Evolutionary conservation across 2,797 vertebrate species (phyloP).

Genomic region (Amniataba percoides): DNA sequence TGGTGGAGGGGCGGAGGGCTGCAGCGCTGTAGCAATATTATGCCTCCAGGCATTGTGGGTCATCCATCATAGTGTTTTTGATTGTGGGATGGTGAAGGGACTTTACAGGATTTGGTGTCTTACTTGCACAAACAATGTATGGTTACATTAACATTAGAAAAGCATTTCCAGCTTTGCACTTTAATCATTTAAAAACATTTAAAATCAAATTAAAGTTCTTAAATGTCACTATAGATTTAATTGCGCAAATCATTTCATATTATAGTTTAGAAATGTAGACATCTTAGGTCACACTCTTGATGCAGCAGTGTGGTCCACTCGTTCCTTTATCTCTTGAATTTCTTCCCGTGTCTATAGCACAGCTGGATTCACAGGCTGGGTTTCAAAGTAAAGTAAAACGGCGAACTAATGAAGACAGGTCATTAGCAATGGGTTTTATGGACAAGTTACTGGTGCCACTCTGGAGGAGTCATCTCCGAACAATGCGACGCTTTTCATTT

Average conservation of each 20-base stretch:
- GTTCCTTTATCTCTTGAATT: background rate
- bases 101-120: background rate
- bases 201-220: background rate
- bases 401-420: background rate
- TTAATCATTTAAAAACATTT: background rate
- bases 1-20: background rate
- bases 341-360: background rate
- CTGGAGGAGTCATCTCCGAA: background rate
- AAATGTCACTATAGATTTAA: background rate
- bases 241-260: background rate
- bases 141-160: conserved; percentile 1
- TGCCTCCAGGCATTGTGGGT: conserved; percentile 40
- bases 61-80: conserved; percentile 9
- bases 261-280: background rate
- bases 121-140: background rate
- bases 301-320: background rate
- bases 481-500: conserved; percentile 15
- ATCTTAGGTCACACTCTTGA: background rate
- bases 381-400: background rate
- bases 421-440: conserved; percentile 20
- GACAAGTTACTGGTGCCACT: conserved; percentile 4
- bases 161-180: background rate
- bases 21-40: background rate
- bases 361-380: background rate
- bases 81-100: background rate